Evolutionary conservation across 2,113 vertebrate species (phyloP).

Genomic region (Menidia beryllina): DNA sequence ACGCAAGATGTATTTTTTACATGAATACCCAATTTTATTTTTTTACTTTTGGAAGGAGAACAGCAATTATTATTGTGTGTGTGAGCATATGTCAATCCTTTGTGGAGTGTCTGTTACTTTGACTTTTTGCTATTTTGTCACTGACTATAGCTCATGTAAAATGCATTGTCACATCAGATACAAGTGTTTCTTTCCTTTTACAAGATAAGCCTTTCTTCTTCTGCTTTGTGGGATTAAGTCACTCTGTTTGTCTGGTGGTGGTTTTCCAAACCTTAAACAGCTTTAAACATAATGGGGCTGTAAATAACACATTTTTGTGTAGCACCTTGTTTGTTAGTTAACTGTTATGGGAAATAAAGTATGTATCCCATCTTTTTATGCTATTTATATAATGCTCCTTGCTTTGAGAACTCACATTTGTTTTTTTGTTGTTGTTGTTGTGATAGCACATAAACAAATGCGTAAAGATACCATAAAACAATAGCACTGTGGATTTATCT

Average conservation of each 20-base stretch:
- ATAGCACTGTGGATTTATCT: too few species aligned
- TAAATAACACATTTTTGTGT: too few species aligned
- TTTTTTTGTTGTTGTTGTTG: too few species aligned
- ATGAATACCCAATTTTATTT: constrained; percentile 7
- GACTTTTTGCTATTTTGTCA: neutral
- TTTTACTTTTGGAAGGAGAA: neutral
- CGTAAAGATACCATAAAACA: too few species aligned
- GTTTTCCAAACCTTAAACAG: neutral
- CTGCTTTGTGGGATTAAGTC: neutral
- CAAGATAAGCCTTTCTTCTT: neutral
- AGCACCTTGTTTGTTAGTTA: too few species aligned
- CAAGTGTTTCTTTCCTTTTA: constrained; percentile 2
- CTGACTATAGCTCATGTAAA: neutral
- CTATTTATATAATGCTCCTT: neutral
- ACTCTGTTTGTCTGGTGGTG: neutral
- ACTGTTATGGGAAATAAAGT: neutral
- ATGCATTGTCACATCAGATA: neutral
- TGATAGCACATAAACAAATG: too few species aligned
- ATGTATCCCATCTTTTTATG: neutral
- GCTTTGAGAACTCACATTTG: too few species aligned
- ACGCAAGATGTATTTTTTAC: neutral
- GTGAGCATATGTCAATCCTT: neutral
- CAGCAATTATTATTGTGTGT: neutral
- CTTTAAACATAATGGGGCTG: too few species aligned
- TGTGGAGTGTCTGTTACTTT: neutral